Conservation (phyloP, 2,113 vertebrate genomes). For the Cyanoderma ruficeps region DNA sequence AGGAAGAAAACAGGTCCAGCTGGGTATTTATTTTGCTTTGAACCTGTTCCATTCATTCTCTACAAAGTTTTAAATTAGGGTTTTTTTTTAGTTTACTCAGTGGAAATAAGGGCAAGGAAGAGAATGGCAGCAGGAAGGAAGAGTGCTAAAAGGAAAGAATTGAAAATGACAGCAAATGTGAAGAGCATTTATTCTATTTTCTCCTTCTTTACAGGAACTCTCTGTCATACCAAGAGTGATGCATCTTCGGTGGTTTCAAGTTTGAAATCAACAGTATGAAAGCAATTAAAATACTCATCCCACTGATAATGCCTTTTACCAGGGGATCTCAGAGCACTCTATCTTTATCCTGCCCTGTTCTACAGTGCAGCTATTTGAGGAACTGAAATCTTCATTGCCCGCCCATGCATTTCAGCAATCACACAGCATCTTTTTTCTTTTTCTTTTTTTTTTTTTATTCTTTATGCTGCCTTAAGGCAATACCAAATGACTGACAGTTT, state of each 20-base stretch:
- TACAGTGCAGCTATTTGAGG: constrained; percentile 18
- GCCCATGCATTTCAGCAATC: constrained; percentile 28
- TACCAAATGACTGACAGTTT: constrained; percentile 1
- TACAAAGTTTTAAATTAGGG: not conserved
- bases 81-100: not conserved
- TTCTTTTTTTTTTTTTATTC: not conserved
- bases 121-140: not conserved
- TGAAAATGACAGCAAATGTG: not conserved
- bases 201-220: not conserved
- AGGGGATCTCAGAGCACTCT: constrained; percentile 17
- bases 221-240: not conserved
- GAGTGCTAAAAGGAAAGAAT: not conserved
- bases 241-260: not conserved
- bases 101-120: not conserved
- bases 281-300: constrained; percentile 43
- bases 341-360: constrained; percentile 36
- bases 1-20: not conserved
- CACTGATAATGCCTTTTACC: not conserved
- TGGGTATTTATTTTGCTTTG: not conserved
- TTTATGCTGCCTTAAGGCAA: constrained; percentile 35
- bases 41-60: not conserved
- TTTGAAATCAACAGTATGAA: constrained; percentile 26
- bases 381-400: constrained; percentile 23
- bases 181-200: not conserved
- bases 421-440: not conserved